phyloP scores from a whole-genome alignment of 1,140 invertebrate species.

The Leptoteleia sp. region DNA sequence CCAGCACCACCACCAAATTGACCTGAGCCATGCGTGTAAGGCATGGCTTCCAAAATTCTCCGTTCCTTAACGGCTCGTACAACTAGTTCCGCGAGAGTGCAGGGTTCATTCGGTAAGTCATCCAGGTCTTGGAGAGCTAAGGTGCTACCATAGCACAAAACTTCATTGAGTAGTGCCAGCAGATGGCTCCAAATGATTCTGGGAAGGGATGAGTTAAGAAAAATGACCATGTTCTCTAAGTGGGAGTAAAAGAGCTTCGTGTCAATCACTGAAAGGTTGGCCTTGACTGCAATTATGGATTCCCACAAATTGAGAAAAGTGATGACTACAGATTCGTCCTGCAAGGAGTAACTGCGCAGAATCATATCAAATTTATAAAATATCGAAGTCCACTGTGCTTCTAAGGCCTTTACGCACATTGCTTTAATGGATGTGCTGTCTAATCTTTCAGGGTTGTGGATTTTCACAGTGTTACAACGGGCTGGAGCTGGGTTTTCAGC shows the following conservation, averaged over 20 bases:
- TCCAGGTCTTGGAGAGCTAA: conserved; percentile 90
- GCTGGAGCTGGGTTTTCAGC: conserved; percentile 70
- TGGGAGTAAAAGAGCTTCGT: conserved; percentile 94
- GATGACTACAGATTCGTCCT: conserved; percentile 83
- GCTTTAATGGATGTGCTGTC: conserved; percentile 92
- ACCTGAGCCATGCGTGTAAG: conserved; percentile 82
- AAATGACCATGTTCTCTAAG: conserved; percentile 88
- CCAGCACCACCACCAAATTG: conserved; percentile 82
- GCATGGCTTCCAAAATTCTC: conserved; percentile 87
- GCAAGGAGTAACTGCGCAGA: conserved; percentile 78
- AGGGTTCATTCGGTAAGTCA: conserved; percentile 90
- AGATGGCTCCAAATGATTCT: conserved; percentile 92
- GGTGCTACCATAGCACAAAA: conserved; percentile 93
- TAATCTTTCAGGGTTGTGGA: conserved; percentile 89
- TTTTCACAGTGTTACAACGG: conserved; percentile 85
- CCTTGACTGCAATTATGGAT: conserved; percentile 94
- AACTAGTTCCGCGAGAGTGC: conserved; percentile 89
- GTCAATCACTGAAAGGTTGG: conserved; percentile 92
- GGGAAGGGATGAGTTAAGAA: conserved; percentile 87
- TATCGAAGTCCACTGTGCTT: conserved; percentile 89
- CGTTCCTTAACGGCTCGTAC: conserved; percentile 92
- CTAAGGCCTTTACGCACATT: conserved; percentile 90
- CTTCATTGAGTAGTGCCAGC: conserved; percentile 91
- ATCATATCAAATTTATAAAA: conserved; percentile 84
- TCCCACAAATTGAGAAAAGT: conserved; percentile 93